phyloP scores from a whole-genome alignment of 2,888 invertebrate genomes.

The Papilio protenor region DNA sequence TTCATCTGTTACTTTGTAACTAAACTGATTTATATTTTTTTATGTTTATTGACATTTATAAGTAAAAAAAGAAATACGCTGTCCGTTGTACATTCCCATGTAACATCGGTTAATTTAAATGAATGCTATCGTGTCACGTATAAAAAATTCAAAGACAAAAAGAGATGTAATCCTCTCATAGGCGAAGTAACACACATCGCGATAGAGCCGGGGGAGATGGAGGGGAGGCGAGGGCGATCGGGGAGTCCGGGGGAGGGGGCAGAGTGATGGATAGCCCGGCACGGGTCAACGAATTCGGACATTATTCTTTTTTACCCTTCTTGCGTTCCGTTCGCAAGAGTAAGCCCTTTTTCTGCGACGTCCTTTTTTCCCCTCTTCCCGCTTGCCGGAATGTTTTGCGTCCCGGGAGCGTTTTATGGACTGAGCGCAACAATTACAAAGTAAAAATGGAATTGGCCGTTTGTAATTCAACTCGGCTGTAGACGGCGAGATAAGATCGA shows the following conservation, averaged over 20 bases:
- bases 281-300: constrained; percentile 86
- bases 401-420: constrained; percentile 78
- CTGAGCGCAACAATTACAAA: constrained; percentile 81
- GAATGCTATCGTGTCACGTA: constrained; percentile 13
- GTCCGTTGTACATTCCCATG: background rate
- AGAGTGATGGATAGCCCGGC: constrained; percentile 84
- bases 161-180: constrained; percentile 73
- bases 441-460: constrained; percentile 81
- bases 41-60: background rate
- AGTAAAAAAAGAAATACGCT: background rate
- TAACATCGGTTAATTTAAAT: constrained; percentile 19
- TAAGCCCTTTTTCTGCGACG: constrained; percentile 83
- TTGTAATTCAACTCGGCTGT: constrained; percentile 76
- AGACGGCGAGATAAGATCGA: constrained; percentile 55
- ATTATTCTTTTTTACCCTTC: constrained; percentile 86
- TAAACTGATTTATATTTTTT: no score
- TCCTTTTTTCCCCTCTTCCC: constrained; percentile 73
- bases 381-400: constrained; percentile 68
- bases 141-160: constrained; percentile 53
- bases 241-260: constrained; percentile 73
- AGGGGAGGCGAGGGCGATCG: constrained; percentile 68
- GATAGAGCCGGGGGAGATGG: constrained; percentile 66
- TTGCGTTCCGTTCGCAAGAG: constrained; percentile 81
- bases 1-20: no score
- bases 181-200: constrained; percentile 73